Conservation (phyloP, 2,888 invertebrate genomes). For the Rhingia rostrata region DNA sequence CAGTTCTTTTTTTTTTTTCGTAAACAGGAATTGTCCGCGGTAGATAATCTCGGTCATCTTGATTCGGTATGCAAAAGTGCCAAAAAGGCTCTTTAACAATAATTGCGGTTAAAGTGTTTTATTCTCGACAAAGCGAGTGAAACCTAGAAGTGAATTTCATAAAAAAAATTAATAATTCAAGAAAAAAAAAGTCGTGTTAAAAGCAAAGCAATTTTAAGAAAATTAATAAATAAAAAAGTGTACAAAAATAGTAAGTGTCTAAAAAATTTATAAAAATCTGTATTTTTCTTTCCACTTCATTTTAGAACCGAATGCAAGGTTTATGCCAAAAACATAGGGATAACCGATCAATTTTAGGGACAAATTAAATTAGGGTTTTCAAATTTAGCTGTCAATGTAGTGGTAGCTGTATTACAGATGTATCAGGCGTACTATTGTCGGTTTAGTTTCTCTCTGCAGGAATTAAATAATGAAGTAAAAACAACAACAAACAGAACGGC, state of each 20-base stretch:
- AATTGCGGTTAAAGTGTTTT: constrained; percentile 37
- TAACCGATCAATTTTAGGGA: constrained; percentile 61
- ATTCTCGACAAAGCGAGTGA: constrained; percentile 37
- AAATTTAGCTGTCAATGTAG: constrained; percentile 26
- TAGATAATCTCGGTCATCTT: neutral
- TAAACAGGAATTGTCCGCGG: constrained; percentile 9
- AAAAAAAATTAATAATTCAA: constrained; percentile 28
- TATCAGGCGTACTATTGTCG: constrained; percentile 39
- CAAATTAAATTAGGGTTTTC: constrained; percentile 67
- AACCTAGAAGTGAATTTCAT: constrained; percentile 44
- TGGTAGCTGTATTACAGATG: constrained; percentile 24
- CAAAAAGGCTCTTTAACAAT: constrained; percentile 37
- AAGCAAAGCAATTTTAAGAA: constrained; percentile 25
- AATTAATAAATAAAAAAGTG: constrained; percentile 41
- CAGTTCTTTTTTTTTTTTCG: constrained; percentile 30
- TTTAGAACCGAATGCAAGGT: constrained; percentile 48
- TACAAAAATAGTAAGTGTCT: constrained; percentile 39
- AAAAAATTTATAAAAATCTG: constrained; percentile 37
- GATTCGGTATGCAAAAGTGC: neutral
- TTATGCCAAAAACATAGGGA: constrained; percentile 39
- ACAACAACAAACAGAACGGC: constrained; percentile 33
- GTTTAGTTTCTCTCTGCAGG: constrained; percentile 38
- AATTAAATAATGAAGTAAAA: constrained; percentile 57
- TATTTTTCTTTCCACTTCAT: constrained; percentile 64
- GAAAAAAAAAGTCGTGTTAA: constrained; percentile 36